These are phyloP conservation scores for Diarsia brunnea DNA, from an alignment of 2,888 invertebrate genomes.

Conservation along the genomic window DNA sequence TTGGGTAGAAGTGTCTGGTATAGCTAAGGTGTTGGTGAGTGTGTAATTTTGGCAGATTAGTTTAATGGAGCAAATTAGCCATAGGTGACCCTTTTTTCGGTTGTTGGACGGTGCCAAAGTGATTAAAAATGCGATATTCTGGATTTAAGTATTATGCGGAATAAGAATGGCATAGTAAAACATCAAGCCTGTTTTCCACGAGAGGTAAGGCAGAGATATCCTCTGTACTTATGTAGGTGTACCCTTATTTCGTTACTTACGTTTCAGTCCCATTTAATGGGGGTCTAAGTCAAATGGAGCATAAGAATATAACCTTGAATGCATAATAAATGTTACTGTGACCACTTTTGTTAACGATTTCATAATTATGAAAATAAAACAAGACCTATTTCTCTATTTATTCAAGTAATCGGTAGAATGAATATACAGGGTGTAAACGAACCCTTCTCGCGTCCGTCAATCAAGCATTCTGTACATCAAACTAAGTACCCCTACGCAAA, in stretches of 20 bases:
- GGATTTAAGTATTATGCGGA: too few species aligned
- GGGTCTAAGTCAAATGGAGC: too few species aligned
- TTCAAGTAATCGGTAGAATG: not conserved
- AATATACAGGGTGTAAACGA: too few species aligned
- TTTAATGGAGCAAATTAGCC: not conserved
- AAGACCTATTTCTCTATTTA: not conserved
- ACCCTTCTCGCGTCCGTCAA: too few species aligned
- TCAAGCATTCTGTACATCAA: too few species aligned
- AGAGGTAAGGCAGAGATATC: not conserved
- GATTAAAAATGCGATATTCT: not conserved
- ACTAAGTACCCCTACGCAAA: too few species aligned
- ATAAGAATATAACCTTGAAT: too few species aligned
- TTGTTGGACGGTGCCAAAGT: too few species aligned
- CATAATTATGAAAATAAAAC: too few species aligned
- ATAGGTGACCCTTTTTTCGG: not conserved
- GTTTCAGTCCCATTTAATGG: not conserved
- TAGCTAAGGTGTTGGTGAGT: constrained; percentile 5
- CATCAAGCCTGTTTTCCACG: not conserved
- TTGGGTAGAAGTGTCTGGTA: constrained; percentile 40
- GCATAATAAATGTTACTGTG: too few species aligned
- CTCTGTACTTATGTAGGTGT: not conserved
- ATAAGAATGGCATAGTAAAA: not conserved
- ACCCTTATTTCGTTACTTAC: not conserved
- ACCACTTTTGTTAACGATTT: too few species aligned
- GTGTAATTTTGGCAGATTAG: not conserved